These are phyloP conservation scores for Drosophila engyochracea DNA, from an alignment of 2,888 invertebrate genomes.

Conservation along the genomic window DNA sequence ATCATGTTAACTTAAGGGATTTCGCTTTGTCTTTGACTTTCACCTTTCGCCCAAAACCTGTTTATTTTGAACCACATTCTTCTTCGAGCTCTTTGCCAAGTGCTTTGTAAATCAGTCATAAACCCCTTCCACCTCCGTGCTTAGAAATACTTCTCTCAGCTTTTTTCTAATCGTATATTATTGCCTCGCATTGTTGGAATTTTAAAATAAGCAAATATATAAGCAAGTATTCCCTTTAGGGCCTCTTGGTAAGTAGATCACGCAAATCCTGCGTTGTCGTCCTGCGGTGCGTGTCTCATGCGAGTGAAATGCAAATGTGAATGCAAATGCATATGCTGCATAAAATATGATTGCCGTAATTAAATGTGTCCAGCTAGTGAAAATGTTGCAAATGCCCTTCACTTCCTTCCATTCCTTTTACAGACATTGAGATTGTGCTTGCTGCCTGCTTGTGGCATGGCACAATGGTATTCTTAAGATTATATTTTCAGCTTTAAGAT, in stretches of 20 bases:
- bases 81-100: slow-evolving; percentile 6
- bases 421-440: slow-evolving; percentile 20
- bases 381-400: slow-evolving; percentile 37
- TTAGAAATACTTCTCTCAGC: slow-evolving; percentile 8
- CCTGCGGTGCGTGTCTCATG: slow-evolving; percentile 46
- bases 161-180: slow-evolving; percentile 39
- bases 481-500: slow-evolving; percentile 1
- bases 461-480: slow-evolving; percentile 13
- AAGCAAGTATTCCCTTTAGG: not conserved
- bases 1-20: slow-evolving; percentile 34
- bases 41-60: slow-evolving; percentile 17
- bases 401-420: not conserved
- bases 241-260: slow-evolving; percentile 33
- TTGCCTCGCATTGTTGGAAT: slow-evolving; percentile 21
- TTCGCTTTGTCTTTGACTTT: slow-evolving; percentile 45
- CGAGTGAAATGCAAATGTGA: slow-evolving; percentile 39
- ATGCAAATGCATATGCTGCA: slow-evolving; percentile 55
- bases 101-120: slow-evolving; percentile 25
- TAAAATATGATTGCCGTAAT: slow-evolving; percentile 60
- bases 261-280: slow-evolving; percentile 40
- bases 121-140: not conserved
- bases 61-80: slow-evolving; percentile 53
- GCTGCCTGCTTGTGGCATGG: slow-evolving; percentile 5
- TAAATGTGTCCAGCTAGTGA: slow-evolving; percentile 37
- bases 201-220: not conserved